Conservation (phyloP, 2,888 invertebrate species). For the Tineola bisselliella region DNA sequence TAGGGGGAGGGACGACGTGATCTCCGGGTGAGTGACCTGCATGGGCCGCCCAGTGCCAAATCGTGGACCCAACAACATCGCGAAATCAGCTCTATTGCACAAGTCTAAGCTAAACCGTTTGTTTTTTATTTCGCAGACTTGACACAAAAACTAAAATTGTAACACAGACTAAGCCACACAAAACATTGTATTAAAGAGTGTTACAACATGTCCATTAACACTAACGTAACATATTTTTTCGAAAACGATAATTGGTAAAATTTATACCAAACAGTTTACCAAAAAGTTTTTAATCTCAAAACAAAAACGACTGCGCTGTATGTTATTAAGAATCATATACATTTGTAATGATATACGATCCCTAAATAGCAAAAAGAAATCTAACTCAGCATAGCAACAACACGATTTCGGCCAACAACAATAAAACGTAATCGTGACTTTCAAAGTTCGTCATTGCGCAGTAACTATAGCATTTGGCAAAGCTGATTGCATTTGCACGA, state of each 20-base stretch:
- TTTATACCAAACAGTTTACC: too few species aligned
- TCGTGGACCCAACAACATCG: constrained; percentile 52
- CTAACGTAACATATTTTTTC: too few species aligned
- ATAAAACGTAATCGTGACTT: constrained; percentile 18
- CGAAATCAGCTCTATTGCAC: constrained; percentile 56
- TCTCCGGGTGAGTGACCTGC: constrained; percentile 52
- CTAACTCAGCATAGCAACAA: neutral
- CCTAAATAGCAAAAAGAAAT: neutral
- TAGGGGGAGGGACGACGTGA: constrained; percentile 15
- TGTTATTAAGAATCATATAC: too few species aligned
- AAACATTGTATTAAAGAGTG: too few species aligned
- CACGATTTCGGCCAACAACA: neutral
- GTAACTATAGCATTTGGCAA: neutral
- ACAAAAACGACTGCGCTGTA: too few species aligned
- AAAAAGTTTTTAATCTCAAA: too few species aligned
- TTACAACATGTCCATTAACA: too few species aligned
- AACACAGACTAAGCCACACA: too few species aligned
- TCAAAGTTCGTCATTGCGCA: constrained; percentile 14
- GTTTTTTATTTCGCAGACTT: neutral
- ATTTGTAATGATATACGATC: too few species aligned
- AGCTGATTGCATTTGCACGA: neutral
- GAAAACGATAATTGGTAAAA: too few species aligned
- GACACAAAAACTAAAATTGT: neutral
- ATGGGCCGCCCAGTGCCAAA: constrained; percentile 60
- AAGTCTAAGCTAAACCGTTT: constrained; percentile 17